Percentiles rank a stretch among this genome's conserved stretches.
phyloP scores from a whole-genome alignment of 2,888 invertebrate species.

The Eupeodes latifasciatus region DNA sequence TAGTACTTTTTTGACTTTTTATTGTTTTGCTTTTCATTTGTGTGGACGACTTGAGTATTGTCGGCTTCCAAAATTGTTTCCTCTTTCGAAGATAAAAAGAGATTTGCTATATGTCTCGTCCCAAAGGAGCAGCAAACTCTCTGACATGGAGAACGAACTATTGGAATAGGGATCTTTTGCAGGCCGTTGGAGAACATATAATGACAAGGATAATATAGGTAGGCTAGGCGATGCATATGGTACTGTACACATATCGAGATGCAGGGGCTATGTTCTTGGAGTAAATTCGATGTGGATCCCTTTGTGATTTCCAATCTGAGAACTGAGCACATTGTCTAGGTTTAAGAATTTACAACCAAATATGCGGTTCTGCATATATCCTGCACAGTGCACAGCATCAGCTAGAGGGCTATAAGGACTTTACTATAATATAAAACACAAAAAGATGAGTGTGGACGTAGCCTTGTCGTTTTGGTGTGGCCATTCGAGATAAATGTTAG shows the following conservation, averaged over 20 bases:
- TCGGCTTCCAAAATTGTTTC: conserved; percentile 54
- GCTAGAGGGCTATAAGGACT: not conserved
- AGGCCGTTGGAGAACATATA: conserved; percentile 37
- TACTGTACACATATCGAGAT: conserved; percentile 5
- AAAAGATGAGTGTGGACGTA: not conserved
- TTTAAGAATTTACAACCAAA: conserved; percentile 60
- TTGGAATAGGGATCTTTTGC: conserved; percentile 46
- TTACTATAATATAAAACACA: not conserved
- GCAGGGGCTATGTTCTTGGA: not conserved
- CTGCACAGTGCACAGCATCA: conserved; percentile 13
- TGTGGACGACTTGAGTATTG: conserved; percentile 15
- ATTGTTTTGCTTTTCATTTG: not conserved
- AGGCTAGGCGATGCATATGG: too few relatives aligned
- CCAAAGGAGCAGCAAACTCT: not conserved
- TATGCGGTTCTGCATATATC: conserved; percentile 54
- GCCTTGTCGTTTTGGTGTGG: conserved; percentile 22
- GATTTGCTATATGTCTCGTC: conserved; percentile 40
- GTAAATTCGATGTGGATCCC: conserved; percentile 43
- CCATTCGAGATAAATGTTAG: conserved; percentile 65
- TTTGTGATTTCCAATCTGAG: conserved; percentile 63
- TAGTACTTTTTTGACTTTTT: not conserved
- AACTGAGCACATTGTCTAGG: conserved; percentile 60
- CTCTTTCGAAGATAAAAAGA: conserved; percentile 44
- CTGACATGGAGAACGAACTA: conserved; percentile 37
- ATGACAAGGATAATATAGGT: conserved; percentile 55